Percentiles rank a stretch among this genome's conserved stretches.
Conservation (phyloP, 2,797 vertebrate species). For the Apodemus agrarius region DNA sequence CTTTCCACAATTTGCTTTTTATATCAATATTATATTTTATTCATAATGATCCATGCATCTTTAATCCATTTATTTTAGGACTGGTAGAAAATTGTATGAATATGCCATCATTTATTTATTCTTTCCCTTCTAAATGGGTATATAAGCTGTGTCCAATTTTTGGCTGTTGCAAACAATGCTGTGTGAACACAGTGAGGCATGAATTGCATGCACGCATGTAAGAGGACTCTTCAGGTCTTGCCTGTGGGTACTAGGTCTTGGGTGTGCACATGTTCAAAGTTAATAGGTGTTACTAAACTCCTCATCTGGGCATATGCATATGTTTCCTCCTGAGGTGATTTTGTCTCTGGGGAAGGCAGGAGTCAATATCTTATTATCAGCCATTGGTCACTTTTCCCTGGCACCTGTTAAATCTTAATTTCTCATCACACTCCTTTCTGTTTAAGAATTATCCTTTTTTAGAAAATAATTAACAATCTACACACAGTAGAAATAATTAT, state of each 20-base stretch:
- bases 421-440: background rate
- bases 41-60: constrained; percentile 69
- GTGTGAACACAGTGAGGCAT: background rate
- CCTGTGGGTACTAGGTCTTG: background rate
- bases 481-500: background rate
- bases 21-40: constrained; percentile 65
- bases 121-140: constrained; percentile 38
- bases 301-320: background rate
- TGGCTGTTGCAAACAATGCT: background rate
- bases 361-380: background rate
- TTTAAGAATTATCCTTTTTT: too few species aligned
- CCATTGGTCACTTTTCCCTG: background rate
- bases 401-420: background rate
- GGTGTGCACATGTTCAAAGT: background rate
- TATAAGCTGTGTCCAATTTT: background rate
- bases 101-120: constrained; percentile 54
- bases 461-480: background rate
- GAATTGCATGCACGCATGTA: background rate
- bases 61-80: constrained; percentile 66
- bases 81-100: constrained; percentile 43
- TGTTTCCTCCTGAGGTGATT: background rate
- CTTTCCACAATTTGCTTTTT: constrained; percentile 63
- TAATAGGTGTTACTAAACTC: background rate
- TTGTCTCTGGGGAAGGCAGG: background rate
- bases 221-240: background rate